Evolutionary conservation across 2,888 invertebrate species (phyloP).

Genomic region (Dorcus parallelipipedus): DNA sequence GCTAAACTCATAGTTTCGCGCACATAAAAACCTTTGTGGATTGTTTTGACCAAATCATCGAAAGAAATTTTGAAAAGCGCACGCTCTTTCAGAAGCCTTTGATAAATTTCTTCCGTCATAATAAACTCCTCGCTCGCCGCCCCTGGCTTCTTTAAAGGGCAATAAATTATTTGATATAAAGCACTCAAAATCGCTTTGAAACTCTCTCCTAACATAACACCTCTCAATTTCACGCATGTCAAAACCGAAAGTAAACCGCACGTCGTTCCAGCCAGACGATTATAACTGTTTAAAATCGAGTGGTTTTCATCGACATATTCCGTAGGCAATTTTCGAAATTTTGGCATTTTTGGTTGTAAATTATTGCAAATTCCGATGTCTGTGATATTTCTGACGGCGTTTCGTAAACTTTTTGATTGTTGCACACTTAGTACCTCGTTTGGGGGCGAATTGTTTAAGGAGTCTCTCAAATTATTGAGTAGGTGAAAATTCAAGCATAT

Average conservation of each 20-base stretch:
- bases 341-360: constrained; percentile 54
- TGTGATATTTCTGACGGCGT: constrained; percentile 60
- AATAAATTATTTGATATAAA: constrained; percentile 66
- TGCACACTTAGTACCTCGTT: constrained; percentile 60
- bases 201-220: constrained; percentile 56
- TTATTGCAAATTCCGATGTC: constrained; percentile 65
- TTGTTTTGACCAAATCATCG: constrained; percentile 52
- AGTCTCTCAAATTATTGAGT: constrained; percentile 42
- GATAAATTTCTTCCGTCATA: constrained; percentile 59
- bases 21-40: constrained; percentile 61
- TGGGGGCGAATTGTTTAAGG: constrained; percentile 9
- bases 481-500: constrained; percentile 49
- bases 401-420: constrained; percentile 62
- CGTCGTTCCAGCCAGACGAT: constrained; percentile 52
- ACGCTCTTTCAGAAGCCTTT: constrained; percentile 53
- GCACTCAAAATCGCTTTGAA: constrained; percentile 62
- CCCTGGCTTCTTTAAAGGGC: constrained; percentile 61
- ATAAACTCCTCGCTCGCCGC: constrained; percentile 35
- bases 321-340: constrained; percentile 19
- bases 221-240: constrained; percentile 53
- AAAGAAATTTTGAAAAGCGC: constrained; percentile 53
- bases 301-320: constrained; percentile 39
- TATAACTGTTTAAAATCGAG: constrained; percentile 52
- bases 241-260: constrained; percentile 53
- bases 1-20: constrained; percentile 66